A percentile compares a stretch with the other conserved stretches of the same genome.
Conservation (phyloP, 2,113 vertebrate genomes). For the Xiphophorus hellerii region DNA sequence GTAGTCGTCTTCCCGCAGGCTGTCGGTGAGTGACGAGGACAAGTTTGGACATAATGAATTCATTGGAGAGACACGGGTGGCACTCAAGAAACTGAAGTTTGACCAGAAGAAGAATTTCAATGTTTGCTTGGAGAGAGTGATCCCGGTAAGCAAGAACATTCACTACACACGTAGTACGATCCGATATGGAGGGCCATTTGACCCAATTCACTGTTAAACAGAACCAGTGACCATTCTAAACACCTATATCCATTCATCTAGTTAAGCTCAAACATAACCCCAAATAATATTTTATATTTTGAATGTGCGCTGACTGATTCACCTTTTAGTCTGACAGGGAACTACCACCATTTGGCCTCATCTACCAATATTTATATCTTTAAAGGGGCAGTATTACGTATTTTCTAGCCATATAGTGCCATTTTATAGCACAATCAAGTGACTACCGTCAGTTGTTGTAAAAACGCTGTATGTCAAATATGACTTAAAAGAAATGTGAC, state of each 20-base stretch:
- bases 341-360: neutral
- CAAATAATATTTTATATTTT: too few relatives aligned
- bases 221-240: neutral
- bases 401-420: too few relatives aligned
- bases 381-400: too few relatives aligned
- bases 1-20: conserved; percentile 73
- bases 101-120: conserved; percentile 94
- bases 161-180: neutral
- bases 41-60: conserved; percentile 98
- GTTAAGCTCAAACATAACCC: too few relatives aligned
- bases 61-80: conserved; percentile 93
- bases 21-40: conserved; percentile 95
- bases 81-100: conserved; percentile 92
- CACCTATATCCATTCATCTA: too few relatives aligned
- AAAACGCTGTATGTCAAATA: too few relatives aligned
- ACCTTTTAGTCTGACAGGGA: neutral
- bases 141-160: conserved; percentile 77
- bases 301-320: too few relatives aligned
- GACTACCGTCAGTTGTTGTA: too few relatives aligned
- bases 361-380: neutral
- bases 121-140: conserved; percentile 91
- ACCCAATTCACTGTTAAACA: neutral
- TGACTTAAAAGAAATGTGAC: too few relatives aligned
- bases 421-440: too few relatives aligned
- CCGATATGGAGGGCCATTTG: neutral